Base-by-base conservation (phyloP, 2,113 vertebrate species). In the Anhinga anhinga region DNA sequence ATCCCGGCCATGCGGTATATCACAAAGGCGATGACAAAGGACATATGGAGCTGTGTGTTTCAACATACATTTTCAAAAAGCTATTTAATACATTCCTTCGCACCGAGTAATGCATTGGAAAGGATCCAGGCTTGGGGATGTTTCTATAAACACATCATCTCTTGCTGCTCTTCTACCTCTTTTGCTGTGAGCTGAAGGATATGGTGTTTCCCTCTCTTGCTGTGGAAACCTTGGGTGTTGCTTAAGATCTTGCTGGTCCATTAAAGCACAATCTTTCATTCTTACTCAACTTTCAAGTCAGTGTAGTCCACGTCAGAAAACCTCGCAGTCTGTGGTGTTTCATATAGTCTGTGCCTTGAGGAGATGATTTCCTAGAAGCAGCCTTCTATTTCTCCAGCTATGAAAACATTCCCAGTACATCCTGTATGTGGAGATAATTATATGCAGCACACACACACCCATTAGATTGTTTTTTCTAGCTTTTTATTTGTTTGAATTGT, bases 321-420 rank as follows among this genome's bases (percentile, higher is more conserved):
- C 8, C 72, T 65, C 21, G 0, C 53, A 8, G n/a, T 63, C 66
- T 55, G 84, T 9, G 19, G 50, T 1, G 3, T 78, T 86, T 63
- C 40, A 9, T 45, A 18, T 10, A 25, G 26, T 45, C 67, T 91
- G 76, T 86, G 95, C 94, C 95, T 93, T 1, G 58, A 96, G 96
- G 93, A 96, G 93, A 83, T 53, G 72, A 86, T 96, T 96, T 96
- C 95, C 93, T 96, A 92, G 96, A 96, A 94, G 59, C 77, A 92
- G 85, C 62, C 76, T 52, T 53, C 74, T 67, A 40, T 74, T 93
- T 76, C 92, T 86, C 56, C 96, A 95, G 93, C 95, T 97, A 94
- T 93, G 95, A 90, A 96, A 97, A 96, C 90, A 94, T 90, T 93
- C 82, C 92, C 25, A 19, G 49, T 19, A 58, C 92, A 92, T 96